Evolutionary conservation across 2,797 vertebrate genomes (phyloP).

Genomic region (Heterohyrax brucei): DNA sequence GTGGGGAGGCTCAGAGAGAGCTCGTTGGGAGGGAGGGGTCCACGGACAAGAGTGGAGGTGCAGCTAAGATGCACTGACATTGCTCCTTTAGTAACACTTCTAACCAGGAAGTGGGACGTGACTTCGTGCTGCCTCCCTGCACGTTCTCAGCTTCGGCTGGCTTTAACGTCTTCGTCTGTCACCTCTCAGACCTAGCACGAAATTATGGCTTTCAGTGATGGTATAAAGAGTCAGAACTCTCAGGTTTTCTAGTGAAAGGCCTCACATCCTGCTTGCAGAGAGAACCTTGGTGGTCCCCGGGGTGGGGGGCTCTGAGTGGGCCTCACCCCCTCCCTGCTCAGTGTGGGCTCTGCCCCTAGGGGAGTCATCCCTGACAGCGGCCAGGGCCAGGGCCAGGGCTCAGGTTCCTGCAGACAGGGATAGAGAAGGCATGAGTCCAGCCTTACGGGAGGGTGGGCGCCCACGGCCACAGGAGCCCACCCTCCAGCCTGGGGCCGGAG

Average conservation of each 20-base stretch:
- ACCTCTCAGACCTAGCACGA: neutral
- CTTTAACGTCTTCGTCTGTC: neutral
- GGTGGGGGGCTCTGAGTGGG: accelerated
- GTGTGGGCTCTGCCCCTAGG: too few species aligned
- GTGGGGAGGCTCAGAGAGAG: neutral
- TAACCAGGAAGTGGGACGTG: neutral
- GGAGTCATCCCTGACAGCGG: too few species aligned
- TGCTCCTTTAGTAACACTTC: too few species aligned
- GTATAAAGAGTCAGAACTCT: neutral
- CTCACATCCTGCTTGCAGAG: accelerated
- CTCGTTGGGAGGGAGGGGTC: neutral
- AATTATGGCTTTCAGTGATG: neutral
- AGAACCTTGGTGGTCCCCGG: accelerated
- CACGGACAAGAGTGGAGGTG: too few species aligned
- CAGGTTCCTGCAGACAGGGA: neutral
- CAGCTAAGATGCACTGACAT: neutral
- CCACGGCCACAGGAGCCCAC: neutral
- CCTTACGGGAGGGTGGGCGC: neutral
- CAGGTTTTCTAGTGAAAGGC: neutral
- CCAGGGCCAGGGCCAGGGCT: neutral
- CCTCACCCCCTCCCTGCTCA: too few species aligned
- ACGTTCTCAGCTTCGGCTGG: neutral
- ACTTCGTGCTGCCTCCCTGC: neutral
- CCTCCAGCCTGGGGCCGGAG: too few species aligned
- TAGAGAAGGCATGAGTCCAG: neutral